Conservation (phyloP, 2,113 vertebrate genomes). For the Nibea albiflora region DNA sequence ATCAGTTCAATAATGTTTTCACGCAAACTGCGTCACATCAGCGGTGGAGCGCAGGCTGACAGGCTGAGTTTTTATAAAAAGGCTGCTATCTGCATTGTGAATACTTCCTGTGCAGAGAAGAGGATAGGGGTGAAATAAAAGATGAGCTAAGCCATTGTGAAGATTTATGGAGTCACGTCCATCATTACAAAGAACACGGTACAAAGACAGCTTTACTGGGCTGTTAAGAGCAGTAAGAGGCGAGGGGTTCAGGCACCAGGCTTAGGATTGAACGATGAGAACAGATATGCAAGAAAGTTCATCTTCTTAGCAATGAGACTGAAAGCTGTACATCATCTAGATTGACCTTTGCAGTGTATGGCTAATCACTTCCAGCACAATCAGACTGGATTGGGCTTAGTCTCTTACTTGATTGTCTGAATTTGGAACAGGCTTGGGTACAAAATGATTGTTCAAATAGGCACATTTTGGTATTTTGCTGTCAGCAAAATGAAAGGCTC, state of each 20-base stretch:
- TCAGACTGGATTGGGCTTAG: not conserved
- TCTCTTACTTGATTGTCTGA: not conserved
- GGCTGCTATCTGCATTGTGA: slow-evolving; percentile 29
- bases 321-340: slow-evolving; percentile 18
- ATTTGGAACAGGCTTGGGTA: not conserved
- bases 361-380: slow-evolving; percentile 26
- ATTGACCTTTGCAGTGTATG: slow-evolving; percentile 27
- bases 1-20: slow-evolving; percentile 1
- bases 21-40: slow-evolving; percentile 3
- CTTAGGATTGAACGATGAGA: slow-evolving; percentile 55
- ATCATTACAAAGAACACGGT: slow-evolving; percentile 47
- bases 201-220: slow-evolving; percentile 57
- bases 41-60: slow-evolving; percentile 13
- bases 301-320: slow-evolving; percentile 55
- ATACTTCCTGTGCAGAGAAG: slow-evolving; percentile 20
- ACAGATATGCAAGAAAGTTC: slow-evolving; percentile 47
- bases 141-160: slow-evolving; percentile 33
- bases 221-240: slow-evolving; percentile 52
- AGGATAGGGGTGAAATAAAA: slow-evolving; percentile 30
- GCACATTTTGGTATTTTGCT: not conserved
- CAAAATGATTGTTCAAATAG: not conserved
- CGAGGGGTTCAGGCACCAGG: slow-evolving; percentile 47
- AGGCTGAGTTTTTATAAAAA: slow-evolving; percentile 47
- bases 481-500: not conserved
- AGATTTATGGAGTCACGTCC: slow-evolving; percentile 64